Percentiles rank a stretch among this genome's conserved stretches.
Evolutionary conservation across 2,888 invertebrate genomes (phyloP).

Genomic region (Teinopalpus imperialis): DNA sequence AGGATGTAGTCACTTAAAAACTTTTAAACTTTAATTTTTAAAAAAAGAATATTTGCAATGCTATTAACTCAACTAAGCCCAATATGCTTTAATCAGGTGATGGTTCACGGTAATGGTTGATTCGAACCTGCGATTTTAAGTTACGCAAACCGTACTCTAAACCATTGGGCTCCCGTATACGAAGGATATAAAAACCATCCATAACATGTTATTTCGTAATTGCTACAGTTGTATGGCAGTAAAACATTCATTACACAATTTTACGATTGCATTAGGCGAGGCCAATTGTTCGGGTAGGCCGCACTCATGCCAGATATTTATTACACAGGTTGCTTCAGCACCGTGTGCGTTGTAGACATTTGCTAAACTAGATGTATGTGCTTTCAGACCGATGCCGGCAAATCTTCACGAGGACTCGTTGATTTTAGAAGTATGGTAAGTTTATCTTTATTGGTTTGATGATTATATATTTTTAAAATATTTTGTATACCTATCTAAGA

Average conservation of each 20-base stretch:
- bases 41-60: no score
- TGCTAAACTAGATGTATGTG: slow-evolving; percentile 15
- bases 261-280: slow-evolving; percentile 27
- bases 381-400: slow-evolving; percentile 86
- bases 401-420: slow-evolving; percentile 88
- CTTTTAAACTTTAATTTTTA: no score
- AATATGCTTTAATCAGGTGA: no score
- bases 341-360: slow-evolving; percentile 7
- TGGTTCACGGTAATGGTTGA: no score
- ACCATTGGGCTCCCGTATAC: no score
- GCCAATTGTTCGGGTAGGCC: slow-evolving; percentile 31
- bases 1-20: no score
- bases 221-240: slow-evolving; percentile 4
- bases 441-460: slow-evolving; percentile 2
- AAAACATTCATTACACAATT: slow-evolving; percentile 15
- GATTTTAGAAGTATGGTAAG: slow-evolving; percentile 91
- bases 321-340: slow-evolving; percentile 9
- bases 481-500: no score
- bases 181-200: background rate
- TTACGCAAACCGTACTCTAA: no score
- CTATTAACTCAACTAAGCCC: no score
- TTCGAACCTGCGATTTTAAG: no score
- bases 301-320: slow-evolving; percentile 36
- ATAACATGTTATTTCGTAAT: no score
- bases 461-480: no score